phyloP scores from a whole-genome alignment of 2,888 invertebrate species.

The Nomada flava region DNA sequence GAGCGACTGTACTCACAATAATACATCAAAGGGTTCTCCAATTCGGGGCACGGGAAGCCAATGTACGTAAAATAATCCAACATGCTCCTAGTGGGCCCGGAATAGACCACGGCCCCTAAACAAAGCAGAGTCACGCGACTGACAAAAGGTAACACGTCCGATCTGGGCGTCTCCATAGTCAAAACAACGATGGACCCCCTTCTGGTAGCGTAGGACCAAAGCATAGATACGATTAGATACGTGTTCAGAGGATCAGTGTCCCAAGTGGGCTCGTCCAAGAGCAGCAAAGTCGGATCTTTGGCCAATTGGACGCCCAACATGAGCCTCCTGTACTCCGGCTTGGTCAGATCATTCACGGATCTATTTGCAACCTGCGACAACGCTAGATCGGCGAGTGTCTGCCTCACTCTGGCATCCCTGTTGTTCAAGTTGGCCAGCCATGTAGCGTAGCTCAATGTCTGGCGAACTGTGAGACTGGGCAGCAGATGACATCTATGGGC shows the following conservation, averaged over 20 bases:
- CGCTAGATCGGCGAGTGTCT: constrained; percentile 97
- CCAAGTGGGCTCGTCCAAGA: constrained; percentile 97
- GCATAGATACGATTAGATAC: constrained; percentile 96
- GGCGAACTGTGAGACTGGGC: constrained; percentile 94
- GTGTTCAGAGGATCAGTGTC: constrained; percentile 97
- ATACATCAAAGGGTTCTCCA: constrained; percentile 99
- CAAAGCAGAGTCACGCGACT: constrained; percentile 96
- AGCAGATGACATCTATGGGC: constrained; percentile 94
- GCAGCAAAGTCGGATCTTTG: constrained; percentile 95
- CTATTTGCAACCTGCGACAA: constrained; percentile 95
- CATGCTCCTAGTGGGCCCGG: constrained; percentile 96
- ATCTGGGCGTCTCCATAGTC: constrained; percentile 96
- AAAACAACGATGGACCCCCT: constrained; percentile 95
- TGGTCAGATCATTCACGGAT: constrained; percentile 92
- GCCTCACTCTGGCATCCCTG: constrained; percentile 91
- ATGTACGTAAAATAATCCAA: constrained; percentile 97
- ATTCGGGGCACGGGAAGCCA: constrained; percentile 97
- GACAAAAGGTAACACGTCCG: constrained; percentile 97
- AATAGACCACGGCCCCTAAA: constrained; percentile 95
- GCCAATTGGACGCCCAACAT: constrained; percentile 97
- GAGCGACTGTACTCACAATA: constrained; percentile 89
- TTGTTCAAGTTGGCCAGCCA: constrained; percentile 82
- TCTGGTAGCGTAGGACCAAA: constrained; percentile 95
- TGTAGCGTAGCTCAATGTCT: constrained; percentile 92
- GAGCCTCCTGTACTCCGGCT: constrained; percentile 95